Base-by-base conservation (phyloP, 2,797 vertebrate species). In the Parotocinclus haroldoi region DNA sequence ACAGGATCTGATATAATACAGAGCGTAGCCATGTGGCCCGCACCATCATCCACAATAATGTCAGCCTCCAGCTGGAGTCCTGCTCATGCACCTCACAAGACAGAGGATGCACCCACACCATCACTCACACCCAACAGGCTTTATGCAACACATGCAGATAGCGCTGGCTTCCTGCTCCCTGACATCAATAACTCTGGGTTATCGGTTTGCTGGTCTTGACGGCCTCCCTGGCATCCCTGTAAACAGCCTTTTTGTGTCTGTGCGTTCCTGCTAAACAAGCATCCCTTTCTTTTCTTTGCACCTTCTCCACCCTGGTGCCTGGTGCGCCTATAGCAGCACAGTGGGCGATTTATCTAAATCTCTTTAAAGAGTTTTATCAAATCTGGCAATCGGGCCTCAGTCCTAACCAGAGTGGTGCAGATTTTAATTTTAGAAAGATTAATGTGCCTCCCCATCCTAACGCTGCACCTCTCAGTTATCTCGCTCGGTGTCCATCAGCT, bases 371-470 rank as follows among this genome's bases (percentile, higher is more conserved):
- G 90, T 93, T 95, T 96, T 95, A 96, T 96, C 94, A 95, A 92
- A 96, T 93, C 89, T 93, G 94, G 94, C 90, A 93, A 92, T 95
- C 90, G 90, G 88, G 92, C 92, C 93, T 91, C 93, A 91, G 94
- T 96, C 91, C 93, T 93, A 94, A 95, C 93, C 69, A 86, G 87
- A 79, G 84, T 46, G 79, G 90, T 85, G 86, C 90, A 86, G 92
- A 92, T 97, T 98, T 97, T 97, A 98, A 97, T 98, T 98, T 95
- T 92, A 92, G 91, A 93, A 93, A 96, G 94, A 98, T 98, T 93
- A 95, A 98, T 98, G 93, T 86, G 81, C 91, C 92, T 86, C 87
- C 81, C 78, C 88, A 85, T 89, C 88, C 90, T 88, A 93, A 89
- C 86, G 90, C 91, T 90, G 83, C 89, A 87, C 84, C 87, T 85